phyloP scores from a whole-genome alignment of 1,140 invertebrate species.

The Akabosia matsudoensis region DNA sequence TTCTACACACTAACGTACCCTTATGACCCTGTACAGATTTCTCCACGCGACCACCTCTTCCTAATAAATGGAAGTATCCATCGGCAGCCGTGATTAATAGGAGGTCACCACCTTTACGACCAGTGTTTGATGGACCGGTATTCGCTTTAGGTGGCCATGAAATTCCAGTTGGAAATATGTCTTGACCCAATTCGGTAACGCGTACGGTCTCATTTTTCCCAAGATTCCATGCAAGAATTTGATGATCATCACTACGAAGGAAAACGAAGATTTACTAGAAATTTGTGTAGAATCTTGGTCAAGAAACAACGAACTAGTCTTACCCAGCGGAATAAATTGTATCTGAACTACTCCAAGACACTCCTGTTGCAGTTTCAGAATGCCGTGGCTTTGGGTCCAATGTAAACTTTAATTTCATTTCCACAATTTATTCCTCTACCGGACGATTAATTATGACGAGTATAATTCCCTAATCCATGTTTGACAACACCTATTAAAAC shows the following conservation, averaged over 20 bases:
- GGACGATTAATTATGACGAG: neutral
- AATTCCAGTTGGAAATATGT: conserved; percentile 83
- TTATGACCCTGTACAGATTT: conserved; percentile 88
- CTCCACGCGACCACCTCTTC: conserved; percentile 83
- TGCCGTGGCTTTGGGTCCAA: conserved; percentile 68
- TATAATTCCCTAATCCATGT: too few relatives aligned
- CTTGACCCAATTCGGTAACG: conserved; percentile 72
- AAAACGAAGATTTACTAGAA: neutral
- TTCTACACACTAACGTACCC: conserved; percentile 53
- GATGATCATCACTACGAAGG: conserved; percentile 77
- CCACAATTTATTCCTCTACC: conserved; percentile 24
- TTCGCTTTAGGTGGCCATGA: conserved; percentile 71
- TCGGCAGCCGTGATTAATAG: conserved; percentile 85
- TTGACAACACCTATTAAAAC: too few relatives aligned
- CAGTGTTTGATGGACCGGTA: conserved; percentile 53
- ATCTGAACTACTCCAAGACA: conserved; percentile 86
- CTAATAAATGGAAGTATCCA: conserved; percentile 85
- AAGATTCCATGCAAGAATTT: conserved; percentile 82
- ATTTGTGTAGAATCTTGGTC: neutral
- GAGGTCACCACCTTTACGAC: conserved; percentile 72
- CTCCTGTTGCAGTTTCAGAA: conserved; percentile 73
- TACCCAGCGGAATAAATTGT: conserved; percentile 87
- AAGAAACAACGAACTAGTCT: conserved; percentile 45
- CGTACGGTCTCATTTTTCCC: conserved; percentile 70
- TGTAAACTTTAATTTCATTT: conserved; percentile 79